Conservation (phyloP, 2,797 vertebrate genomes). For the Aphelocoma californica region DNA sequence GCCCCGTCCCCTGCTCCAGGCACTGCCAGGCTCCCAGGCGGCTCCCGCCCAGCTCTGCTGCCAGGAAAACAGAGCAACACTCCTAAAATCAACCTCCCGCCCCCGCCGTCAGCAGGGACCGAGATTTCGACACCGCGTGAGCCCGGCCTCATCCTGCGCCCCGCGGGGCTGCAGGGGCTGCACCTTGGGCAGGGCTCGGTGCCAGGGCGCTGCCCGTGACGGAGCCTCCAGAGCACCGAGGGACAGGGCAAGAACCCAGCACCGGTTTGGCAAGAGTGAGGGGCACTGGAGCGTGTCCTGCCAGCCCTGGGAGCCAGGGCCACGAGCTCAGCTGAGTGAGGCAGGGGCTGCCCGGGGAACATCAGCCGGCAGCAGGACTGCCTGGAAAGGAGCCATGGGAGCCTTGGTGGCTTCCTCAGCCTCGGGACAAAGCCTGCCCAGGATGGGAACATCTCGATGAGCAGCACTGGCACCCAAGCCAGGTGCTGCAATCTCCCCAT, state of each 20-base stretch:
- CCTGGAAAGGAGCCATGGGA: not conserved
- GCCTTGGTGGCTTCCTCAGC: not conserved
- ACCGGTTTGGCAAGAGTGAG: not conserved
- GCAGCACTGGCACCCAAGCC: not conserved
- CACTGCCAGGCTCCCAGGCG: constrained; percentile 1
- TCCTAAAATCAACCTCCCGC: not conserved
- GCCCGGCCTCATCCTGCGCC: not conserved
- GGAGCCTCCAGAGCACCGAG: not conserved
- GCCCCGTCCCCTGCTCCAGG: constrained; percentile 33
- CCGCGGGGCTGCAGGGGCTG: not conserved
- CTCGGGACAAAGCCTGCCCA: not conserved
- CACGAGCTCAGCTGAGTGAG: not conserved
- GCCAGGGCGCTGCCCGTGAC: not conserved
- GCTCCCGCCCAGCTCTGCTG: constrained; percentile 14
- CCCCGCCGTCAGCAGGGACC: not conserved
- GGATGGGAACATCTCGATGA: not conserved
- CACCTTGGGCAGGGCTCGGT: not conserved
- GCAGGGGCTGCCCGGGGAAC: not conserved
- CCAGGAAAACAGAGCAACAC: not conserved
- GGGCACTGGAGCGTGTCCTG: not conserved
- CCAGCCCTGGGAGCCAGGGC: not conserved
- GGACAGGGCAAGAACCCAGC: not conserved
- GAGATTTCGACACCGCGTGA: not conserved
- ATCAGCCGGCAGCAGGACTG: rapidly evolving
- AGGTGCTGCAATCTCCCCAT: not conserved